A percentile compares a stretch with the other conserved stretches of the same genome.
Evolutionary conservation across 2,888 invertebrate species (phyloP).

Genomic region (Hirtodrosophila histrioides): DNA sequence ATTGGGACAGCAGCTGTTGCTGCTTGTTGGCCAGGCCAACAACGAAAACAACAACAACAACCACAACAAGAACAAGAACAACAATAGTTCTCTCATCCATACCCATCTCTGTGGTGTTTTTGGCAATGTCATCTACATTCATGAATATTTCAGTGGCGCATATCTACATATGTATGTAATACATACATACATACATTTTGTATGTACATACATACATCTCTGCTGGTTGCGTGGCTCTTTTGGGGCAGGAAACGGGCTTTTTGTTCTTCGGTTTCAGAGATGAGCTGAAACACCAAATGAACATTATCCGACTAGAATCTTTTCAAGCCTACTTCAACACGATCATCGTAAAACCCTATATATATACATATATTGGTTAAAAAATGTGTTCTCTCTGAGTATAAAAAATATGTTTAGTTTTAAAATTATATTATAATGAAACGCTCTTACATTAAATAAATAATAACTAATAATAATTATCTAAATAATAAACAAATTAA

Average conservation of each 20-base stretch:
- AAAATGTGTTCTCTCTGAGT: too few relatives aligned
- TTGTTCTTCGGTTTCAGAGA: slow-evolving; percentile 31
- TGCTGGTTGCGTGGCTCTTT: slow-evolving; percentile 28
- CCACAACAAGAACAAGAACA: slow-evolving; percentile 4
- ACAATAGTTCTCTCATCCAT: slow-evolving; percentile 4
- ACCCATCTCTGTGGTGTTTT: slow-evolving; percentile 7
- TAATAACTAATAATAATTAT: too few relatives aligned
- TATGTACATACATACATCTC: slow-evolving; percentile 9
- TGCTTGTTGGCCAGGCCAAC: slow-evolving; percentile 52
- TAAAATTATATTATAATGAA: too few relatives aligned
- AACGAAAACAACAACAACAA: slow-evolving; percentile 19
- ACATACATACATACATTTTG: slow-evolving; percentile 12
- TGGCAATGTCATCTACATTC: slow-evolving; percentile 49
- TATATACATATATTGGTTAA: too few relatives aligned
- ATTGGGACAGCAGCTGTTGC: slow-evolving; percentile 68
- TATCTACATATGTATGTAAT: not conserved
- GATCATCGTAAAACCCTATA: too few relatives aligned
- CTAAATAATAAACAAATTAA: too few relatives aligned
- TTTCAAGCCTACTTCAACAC: too few relatives aligned
- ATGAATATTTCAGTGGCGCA: slow-evolving; percentile 57
- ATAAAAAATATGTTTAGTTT: too few relatives aligned
- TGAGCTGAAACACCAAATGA: slow-evolving; percentile 12
- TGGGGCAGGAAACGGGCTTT: slow-evolving; percentile 30
- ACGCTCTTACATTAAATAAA: too few relatives aligned
- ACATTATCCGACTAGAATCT: not conserved